Conservation (phyloP, 2,888 invertebrate species). For the Melieria crassipennis region DNA sequence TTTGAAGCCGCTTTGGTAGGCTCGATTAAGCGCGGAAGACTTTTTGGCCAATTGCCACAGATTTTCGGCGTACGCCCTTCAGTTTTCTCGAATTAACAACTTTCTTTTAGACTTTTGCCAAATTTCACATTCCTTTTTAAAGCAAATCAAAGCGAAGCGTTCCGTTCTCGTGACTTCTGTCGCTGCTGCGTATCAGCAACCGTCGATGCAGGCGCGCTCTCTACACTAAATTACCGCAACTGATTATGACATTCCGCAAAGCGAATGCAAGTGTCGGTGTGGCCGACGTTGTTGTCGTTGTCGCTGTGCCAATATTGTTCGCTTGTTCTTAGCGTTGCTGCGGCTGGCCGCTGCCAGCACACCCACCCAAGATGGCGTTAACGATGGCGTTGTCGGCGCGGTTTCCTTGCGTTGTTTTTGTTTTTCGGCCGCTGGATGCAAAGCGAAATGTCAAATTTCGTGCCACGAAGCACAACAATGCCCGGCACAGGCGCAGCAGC, state of each 20-base stretch:
- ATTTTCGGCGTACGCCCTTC: constrained; percentile 6
- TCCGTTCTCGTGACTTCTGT: not conserved
- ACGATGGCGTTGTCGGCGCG: not conserved
- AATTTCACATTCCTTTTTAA: constrained; percentile 6
- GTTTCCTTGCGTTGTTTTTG: too few relatives aligned
- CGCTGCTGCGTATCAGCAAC: constrained; percentile 3
- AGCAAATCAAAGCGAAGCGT: not conserved
- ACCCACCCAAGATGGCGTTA: not conserved
- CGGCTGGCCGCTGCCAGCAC: not conserved
- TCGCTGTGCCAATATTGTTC: too few relatives aligned
- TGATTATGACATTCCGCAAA: constrained; percentile 42
- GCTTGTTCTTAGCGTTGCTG: too few relatives aligned
- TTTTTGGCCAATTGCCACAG: not conserved
- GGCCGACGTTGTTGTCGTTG: not conserved
- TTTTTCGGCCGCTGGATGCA: too few relatives aligned
- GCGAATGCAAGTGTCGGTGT: not conserved
- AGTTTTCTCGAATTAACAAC: not conserved
- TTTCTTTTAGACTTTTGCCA: not conserved
- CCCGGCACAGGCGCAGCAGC: too few relatives aligned
- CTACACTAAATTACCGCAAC: constrained; percentile 44
- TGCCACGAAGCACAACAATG: too few relatives aligned
- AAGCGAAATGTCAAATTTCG: too few relatives aligned
- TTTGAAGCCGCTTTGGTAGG: too few relatives aligned
- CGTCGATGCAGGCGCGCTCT: constrained; percentile 34
- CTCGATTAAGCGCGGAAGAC: too few relatives aligned